A percentile compares a stretch with the other conserved stretches of the same genome.
phyloP scores from a whole-genome alignment of 2,113 vertebrate genomes.

The Lophochroa leadbeateri region DNA sequence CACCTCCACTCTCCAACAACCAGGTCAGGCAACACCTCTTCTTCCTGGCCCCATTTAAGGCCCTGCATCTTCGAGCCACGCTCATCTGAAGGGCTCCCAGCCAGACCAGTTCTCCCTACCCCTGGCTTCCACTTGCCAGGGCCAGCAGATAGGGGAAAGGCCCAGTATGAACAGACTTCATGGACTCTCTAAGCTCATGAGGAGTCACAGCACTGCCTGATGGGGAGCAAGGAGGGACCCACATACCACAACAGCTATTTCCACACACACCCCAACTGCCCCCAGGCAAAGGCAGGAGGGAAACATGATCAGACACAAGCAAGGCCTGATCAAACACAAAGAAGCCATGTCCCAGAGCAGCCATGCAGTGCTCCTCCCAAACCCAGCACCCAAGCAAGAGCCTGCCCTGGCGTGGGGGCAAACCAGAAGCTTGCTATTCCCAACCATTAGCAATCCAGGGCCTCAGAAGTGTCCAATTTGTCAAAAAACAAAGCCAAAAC shows the following conservation, averaged over 20 bases:
- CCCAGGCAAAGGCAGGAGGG: neutral
- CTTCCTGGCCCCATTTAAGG: neutral
- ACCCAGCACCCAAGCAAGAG: neutral
- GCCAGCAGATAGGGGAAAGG: neutral
- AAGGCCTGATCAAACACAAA: neutral
- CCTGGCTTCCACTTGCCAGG: neutral
- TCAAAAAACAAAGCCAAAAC: neutral
- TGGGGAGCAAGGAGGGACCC: rapidly evolving
- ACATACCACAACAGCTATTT: neutral
- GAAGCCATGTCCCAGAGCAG: rapidly evolving
- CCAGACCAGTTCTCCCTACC: neutral
- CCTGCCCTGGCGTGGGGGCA: neutral
- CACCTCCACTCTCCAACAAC: neutral
- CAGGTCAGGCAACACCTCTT: neutral
- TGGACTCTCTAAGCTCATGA: rapidly evolving
- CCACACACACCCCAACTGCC: neutral
- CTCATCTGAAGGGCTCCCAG: neutral
- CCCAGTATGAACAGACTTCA: rapidly evolving
- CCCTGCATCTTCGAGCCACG: rapidly evolving
- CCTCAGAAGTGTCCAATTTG: neutral
- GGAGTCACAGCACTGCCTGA: neutral
- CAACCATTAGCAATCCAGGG: neutral
- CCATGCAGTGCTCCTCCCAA: rapidly evolving
- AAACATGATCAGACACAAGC: neutral
- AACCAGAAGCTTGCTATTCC: neutral